Base-by-base conservation (phyloP, 2,888 invertebrate species). In the Himalopsyche anomala region DNA sequence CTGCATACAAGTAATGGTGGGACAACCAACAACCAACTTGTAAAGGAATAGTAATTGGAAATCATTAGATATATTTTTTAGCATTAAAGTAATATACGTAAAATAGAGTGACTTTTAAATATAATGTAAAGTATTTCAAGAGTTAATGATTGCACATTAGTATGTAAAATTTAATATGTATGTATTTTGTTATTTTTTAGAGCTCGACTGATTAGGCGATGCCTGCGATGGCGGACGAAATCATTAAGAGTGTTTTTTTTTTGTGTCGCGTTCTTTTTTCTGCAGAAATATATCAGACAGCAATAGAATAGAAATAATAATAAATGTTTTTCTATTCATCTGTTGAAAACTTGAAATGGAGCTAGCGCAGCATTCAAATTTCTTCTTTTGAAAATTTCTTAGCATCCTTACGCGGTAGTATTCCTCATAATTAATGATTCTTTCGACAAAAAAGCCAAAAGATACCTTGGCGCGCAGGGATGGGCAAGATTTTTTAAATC, bases 381-480 rank as follows among this genome's bases (percentile, higher is more conserved):
- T 87, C 85, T 86, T 85, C 85, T 84, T 84, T 84, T 56, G 82
- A 85, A 86, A 85, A 87, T 87, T 81, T 88, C 87, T 84, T 82
- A 84, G 80, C 84, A 82, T 83, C 87, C 84, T 84, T 84, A 79
- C 84, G 81, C 82, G 80, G 85, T 87, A 87, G 79, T 80, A 83
- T 85, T 56, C 82, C 86, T 38, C 40, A 82, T 87, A 88, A 88
- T 88, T 88, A 88, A 88, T 88, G 88, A 88, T 88, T 81, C 86
- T 81, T 42, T 42, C 87, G n/a, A 81, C n/a, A 62, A 55, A 82
- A 84, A 84, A 82, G 83, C 80, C 83, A 88, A 87, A 85, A 85
- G 83, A 85, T 82, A 84, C 80, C 42, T 55, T 74, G 79, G 54
- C 42, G 54, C 42, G 54, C 40, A 81, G 62, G 62, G 62, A 19